Conservation (phyloP, 2,797 vertebrate species). For the Cuniculus paca region DNA sequence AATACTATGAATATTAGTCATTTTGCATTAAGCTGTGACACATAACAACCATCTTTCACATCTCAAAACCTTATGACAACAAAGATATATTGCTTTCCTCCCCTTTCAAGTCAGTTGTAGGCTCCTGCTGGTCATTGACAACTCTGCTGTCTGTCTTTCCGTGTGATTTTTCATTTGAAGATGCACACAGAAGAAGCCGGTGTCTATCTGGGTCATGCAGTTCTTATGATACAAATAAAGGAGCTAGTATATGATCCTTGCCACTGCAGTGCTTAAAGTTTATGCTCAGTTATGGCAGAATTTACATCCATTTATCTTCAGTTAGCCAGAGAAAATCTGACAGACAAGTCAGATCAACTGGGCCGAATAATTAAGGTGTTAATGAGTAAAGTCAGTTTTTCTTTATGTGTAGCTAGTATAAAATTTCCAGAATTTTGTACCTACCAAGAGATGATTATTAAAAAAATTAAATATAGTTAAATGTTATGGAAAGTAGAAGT, state of each 20-base stretch:
- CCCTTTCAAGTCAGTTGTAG: not conserved
- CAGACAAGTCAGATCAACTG: constrained; percentile 27
- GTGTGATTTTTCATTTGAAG: constrained; percentile 2
- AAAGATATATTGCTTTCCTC: not conserved
- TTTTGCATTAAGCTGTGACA: not conserved
- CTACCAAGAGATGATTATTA: constrained; percentile 66
- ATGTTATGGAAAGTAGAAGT: constrained; percentile 64
- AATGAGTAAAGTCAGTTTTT: constrained; percentile 56
- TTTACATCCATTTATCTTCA: constrained; percentile 17
- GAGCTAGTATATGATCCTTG: not conserved
- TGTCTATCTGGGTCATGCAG: not conserved
- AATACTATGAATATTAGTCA: not conserved
- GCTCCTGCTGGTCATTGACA: not conserved
- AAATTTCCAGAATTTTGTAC: constrained; percentile 61
- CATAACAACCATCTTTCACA: not conserved
- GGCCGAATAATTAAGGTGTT: not conserved
- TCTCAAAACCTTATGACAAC: not conserved
- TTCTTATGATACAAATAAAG: constrained; percentile 14
- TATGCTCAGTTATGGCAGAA: not conserved
- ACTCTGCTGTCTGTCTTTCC: constrained; percentile 7
- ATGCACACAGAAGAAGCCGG: not conserved
- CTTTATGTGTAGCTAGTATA: constrained; percentile 35
- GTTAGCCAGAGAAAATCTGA: constrained; percentile 7
- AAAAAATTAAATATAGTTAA: constrained; percentile 62
- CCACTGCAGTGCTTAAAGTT: not conserved